Conservation (phyloP, 2,888 invertebrate species). For the Notodonta dromedarius region DNA sequence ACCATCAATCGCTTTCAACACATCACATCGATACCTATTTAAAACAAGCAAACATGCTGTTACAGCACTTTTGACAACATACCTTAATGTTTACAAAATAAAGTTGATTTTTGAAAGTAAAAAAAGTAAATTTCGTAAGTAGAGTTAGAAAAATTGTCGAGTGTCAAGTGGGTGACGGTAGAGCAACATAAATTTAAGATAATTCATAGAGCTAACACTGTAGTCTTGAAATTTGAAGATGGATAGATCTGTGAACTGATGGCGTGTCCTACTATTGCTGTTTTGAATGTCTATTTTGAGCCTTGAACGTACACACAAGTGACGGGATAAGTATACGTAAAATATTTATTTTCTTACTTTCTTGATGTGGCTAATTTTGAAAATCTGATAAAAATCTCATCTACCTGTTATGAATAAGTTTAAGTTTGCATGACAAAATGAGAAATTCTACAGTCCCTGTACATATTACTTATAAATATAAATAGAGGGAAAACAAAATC, state of each 20-base stretch:
- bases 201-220: background rate
- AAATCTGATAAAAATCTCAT: too few species aligned
- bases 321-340: too few species aligned
- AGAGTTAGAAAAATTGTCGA: constrained; percentile 8
- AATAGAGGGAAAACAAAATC: background rate
- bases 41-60: constrained; percentile 7
- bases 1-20: constrained; percentile 41
- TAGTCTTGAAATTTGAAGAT: constrained; percentile 9
- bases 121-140: background rate
- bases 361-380: too few species aligned
- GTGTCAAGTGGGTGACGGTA: constrained; percentile 7
- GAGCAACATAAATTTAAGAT: constrained; percentile 10
- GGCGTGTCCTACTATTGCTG: background rate
- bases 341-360: too few species aligned
- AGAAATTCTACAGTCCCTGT: too few species aligned
- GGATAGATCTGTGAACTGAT: background rate
- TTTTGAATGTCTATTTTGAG: background rate
- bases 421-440: too few species aligned
- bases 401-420: too few species aligned
- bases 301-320: too few species aligned
- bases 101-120: background rate
- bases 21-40: constrained; percentile 8
- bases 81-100: background rate
- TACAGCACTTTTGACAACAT: background rate
- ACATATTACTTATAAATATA: too few species aligned